Evolutionary conservation across 2,113 vertebrate species (phyloP), one percentile per base, ranked within the genome.

Genomic region (Oceanites oceanicus): DNA sequence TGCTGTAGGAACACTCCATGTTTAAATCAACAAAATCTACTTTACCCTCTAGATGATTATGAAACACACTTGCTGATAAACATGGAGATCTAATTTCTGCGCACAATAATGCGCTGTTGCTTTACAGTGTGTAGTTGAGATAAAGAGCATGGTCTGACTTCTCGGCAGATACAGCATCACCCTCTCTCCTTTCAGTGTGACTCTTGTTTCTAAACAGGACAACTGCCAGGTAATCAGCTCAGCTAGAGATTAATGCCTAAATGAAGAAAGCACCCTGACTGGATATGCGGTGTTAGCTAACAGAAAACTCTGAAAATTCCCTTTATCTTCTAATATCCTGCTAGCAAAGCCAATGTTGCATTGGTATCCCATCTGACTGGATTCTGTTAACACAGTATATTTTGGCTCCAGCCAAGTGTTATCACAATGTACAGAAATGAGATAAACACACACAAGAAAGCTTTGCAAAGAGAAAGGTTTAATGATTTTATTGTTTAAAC

Each of bases 211-310:
- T 30, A 38, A 73, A 36, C 56, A 89, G 91, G 55, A 77, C 58
- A 67, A 13, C 23, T 88, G 94, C 91, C 90, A 95, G 96, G 66
- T n/a, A 40, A 96, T 85, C 96, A 95, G 92, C 94, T 79, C 86
- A 59, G 90, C 72, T 44, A 85, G 68, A 81, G 88, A 83, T 95
- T 50, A 93, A 88, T 55, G 59, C 56, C 77, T 61, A 92, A 50
- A 61, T 5, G 45, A 75, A 88, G 94, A 45, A 36, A 75, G 74
- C 32, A 20, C 23, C 73, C 95, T 40, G 73, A 74, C 89, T 95
- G 83, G 23, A 26, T 26, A 15, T 2, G 17, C 89, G 34, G 71
- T 1, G 71, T 30, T 30, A 86, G 94, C 86, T 8, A 42, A 88
- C 17, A 91, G 74, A 49, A 76, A 83, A 42, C 47, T 66, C 63